Evolutionary conservation across 2,888 invertebrate genomes (phyloP).

Genomic region (Ceriagrion tenellum): DNA sequence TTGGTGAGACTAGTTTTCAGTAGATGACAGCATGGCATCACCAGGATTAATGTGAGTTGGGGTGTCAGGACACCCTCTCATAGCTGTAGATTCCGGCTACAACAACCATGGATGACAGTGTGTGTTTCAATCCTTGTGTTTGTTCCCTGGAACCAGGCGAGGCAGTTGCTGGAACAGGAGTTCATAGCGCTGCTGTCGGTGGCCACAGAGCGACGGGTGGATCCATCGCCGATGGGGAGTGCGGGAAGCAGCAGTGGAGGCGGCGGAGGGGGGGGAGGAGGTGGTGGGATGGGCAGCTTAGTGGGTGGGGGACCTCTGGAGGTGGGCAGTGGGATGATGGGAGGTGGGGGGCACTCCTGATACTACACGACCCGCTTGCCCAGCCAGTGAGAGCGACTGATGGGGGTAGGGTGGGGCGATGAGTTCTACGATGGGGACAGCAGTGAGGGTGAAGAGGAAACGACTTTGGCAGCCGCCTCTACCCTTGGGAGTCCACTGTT

Average conservation of each 20-base stretch:
- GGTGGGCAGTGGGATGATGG: conserved; percentile 57
- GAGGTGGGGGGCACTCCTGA: conserved; percentile 78
- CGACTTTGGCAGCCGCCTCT: neutral
- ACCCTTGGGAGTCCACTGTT: neutral
- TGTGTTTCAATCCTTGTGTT: neutral
- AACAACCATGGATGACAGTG: no score
- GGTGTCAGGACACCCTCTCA: no score
- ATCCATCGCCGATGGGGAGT: conserved; percentile 74
- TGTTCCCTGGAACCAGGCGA: conserved; percentile 83
- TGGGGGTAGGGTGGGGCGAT: conserved; percentile 19
- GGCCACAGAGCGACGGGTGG: conserved; percentile 90
- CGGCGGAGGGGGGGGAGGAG: conserved; percentile 1
- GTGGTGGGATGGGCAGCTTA: neutral
- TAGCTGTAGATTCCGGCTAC: no score
- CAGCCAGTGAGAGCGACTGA: conserved; percentile 52
- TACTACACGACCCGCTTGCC: conserved; percentile 75
- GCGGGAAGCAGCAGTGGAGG: neutral
- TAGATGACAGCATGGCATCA: no score
- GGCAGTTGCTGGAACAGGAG: conserved; percentile 94
- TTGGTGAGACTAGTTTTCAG: no score
- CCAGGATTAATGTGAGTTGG: no score
- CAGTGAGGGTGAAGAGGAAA: conserved; percentile 36
- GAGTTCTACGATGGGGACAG: conserved; percentile 42
- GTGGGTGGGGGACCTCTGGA: conserved; percentile 40
- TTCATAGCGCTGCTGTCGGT: conserved; percentile 91